Conservation (phyloP, 2,888 invertebrate genomes). For the Autographa gamma region DNA sequence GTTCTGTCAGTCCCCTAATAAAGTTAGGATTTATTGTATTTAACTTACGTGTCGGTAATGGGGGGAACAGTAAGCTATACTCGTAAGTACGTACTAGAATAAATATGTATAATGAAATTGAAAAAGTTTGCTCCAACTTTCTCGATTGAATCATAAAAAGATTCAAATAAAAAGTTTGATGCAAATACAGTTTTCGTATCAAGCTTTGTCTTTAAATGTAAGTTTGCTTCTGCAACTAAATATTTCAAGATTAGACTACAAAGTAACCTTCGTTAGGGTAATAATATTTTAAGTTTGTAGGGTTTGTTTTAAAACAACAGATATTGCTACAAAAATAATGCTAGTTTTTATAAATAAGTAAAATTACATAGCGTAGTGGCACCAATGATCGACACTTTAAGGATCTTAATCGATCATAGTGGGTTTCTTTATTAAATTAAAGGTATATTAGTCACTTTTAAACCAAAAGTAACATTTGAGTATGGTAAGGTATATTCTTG, state of each 20-base stretch:
- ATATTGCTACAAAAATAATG: no score
- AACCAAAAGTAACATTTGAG: no score
- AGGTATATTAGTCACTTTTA: no score
- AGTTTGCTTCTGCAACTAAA: background rate
- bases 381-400: no score
- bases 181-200: slow-evolving; percentile 9
- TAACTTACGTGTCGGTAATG: background rate
- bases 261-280: background rate
- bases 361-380: no score
- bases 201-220: background rate
- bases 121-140: background rate
- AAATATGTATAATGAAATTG: slow-evolving; percentile 2
- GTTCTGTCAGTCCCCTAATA: slow-evolving; percentile 36
- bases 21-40: slow-evolving; percentile 33
- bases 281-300: background rate
- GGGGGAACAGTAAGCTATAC: background rate
- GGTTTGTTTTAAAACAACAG: background rate
- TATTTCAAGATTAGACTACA: background rate
- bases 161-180: background rate
- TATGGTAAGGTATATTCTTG: no score
- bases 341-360: no score
- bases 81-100: background rate
- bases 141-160: slow-evolving; percentile 1
- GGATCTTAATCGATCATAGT: no score
- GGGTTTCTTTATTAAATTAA: no score